Evolutionary conservation across 2,888 invertebrate species (phyloP), one percentile per base, ranked within the genome.

Genomic region (Netelia virgata): DNA sequence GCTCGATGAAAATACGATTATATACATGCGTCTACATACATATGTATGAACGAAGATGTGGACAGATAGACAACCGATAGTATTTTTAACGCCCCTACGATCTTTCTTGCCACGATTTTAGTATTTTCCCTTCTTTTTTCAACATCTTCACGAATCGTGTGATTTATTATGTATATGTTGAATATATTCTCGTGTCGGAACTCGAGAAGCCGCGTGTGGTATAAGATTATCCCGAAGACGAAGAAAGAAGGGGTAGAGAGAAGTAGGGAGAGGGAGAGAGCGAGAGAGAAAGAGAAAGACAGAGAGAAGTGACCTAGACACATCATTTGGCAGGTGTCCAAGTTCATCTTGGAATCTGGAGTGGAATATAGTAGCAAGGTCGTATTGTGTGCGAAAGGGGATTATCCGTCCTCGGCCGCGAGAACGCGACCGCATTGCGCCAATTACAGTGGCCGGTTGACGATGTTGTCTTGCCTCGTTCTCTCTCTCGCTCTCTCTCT

Each of bases 351-450:
- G 90, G 91, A 91, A 92, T 91, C 90, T 90, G 90, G 79, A 85
- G 89, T 89, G 88, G 90, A 87, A 89, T 91, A 90, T 90, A 91
- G 91, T 88, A 88, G 87, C 92, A 92, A 92, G 92, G 92, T 92
- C 91, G 89, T 90, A 88, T 91, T 90, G 90, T 90, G 90, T 90
- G 90, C 89, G 89, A 90, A 92, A 85, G 88, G 89, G 88, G 90
- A 92, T 92, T 91, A 92, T 92, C 91, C 90, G 89, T 91, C 90
- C 91, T 90, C 89, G 90, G 73, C 85, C 88, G 90, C 88, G 90
- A 90, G 90, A 88, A 91, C 90, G 90, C 89, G 91, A 92, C 92
- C 91, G 91, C 91, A 91, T 91, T 91, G 91, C 91, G 91, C 90
- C 91, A 91, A 91, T 91, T 91, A 91, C 87, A 88, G 84, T 87